A percentile compares a stretch with the other conserved stretches of the same genome.
phyloP scores from a whole-genome alignment of 1,140 invertebrate species.

The Neodiprion fabricii region DNA sequence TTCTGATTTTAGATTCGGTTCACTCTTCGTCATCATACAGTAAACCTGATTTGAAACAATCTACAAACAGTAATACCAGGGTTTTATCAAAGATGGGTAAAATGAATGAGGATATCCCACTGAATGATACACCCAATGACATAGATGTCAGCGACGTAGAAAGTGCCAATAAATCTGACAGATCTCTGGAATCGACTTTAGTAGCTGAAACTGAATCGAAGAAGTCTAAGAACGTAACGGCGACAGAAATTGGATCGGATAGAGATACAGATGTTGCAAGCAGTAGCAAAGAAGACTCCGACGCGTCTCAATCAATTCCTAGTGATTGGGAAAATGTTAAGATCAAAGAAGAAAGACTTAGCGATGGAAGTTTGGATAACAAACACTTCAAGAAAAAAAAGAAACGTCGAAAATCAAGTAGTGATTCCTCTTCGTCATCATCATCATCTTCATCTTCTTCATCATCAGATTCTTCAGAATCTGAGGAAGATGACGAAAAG shows the following conservation, averaged over 20 bases:
- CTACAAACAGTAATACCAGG: neutral
- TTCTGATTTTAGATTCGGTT: neutral
- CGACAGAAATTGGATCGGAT: constrained; percentile 23
- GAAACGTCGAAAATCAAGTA: constrained; percentile 42
- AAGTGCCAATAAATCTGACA: too few relatives aligned
- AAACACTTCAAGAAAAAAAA: constrained; percentile 33
- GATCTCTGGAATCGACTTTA: neutral
- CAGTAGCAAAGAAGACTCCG: constrained; percentile 9
- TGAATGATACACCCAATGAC: neutral
- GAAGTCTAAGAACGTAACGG: neutral
- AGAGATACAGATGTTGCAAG: constrained; percentile 14
- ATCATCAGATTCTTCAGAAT: constrained; percentile 47
- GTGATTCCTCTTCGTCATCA: constrained; percentile 42
- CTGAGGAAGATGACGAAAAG: constrained; percentile 37
- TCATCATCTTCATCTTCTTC: constrained; percentile 49
- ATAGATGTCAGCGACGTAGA: neutral
- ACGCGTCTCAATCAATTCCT: constrained; percentile 38
- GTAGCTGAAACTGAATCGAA: neutral
- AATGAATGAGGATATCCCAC: neutral
- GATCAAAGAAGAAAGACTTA: constrained; percentile 48
- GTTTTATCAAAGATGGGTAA: neutral
- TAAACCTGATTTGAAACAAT: neutral
- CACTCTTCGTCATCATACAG: neutral
- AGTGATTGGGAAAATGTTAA: constrained; percentile 51
- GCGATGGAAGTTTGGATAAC: constrained; percentile 39